Evolutionary conservation across 2,888 invertebrate species (phyloP), one percentile per base, ranked within the genome.

Genomic region (Blastobasis adustella): DNA sequence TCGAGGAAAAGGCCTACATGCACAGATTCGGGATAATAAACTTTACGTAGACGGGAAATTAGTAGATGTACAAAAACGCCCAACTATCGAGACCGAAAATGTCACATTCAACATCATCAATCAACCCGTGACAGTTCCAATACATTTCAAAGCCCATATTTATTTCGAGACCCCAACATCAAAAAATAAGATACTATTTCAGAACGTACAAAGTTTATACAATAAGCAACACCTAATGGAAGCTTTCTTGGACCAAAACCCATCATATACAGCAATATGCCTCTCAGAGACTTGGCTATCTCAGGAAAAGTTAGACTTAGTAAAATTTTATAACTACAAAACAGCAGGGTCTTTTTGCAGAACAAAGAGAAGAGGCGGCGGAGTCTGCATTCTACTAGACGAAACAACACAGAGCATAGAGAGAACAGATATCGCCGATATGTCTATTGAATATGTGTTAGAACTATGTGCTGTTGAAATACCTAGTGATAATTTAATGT

Each of bases 381-480:
- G 54, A 0, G 54, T 54, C 0, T 47, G 49, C 43, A 51, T 55
- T 38, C 45, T 54, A 8, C 45, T 54, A 10, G 45, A 52, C 39
- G 50, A 54, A 10, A 49, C 8, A 51, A 10, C 37, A 43, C 37
- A 10, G 52, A 55, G n/a, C n/a, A n/a, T n/a, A n/a, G n/a, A n/a
- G n/a, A n/a, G n/a, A n/a, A n/a, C n/a, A n/a, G n/a, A n/a, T 37
- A 52, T 58, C 1, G 40, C 46, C 9, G 39, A 49, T 7, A 47
- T 55, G 46, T 56, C 58, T 4, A 51, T 55, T 7, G 58, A 58
- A 49, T 55, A 54, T 40, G 51, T 56, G 6, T 7, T 58, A 38
- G 58, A 58, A 39, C n/a, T n/a, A n/a, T n/a, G n/a, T n/a, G n/a
- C n/a, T n/a, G n/a, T n/a, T n/a, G n/a, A n/a, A n/a, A n/a, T 58